Conservation (phyloP, 2,888 invertebrate species). For the Seira sanloemensis region DNA sequence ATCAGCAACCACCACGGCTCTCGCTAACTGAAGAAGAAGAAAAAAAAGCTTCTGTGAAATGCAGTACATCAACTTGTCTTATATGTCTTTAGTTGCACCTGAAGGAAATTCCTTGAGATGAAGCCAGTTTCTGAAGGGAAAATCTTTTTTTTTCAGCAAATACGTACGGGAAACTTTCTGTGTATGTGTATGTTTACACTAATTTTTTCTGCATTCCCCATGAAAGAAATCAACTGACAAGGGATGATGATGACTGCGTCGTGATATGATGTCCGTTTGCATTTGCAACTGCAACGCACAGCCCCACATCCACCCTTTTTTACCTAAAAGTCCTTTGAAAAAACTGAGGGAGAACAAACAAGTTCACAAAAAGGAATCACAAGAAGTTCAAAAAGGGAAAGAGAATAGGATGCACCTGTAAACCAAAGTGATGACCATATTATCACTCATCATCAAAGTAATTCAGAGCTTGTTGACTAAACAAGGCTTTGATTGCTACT, state of each 20-base stretch:
- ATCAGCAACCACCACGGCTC: too few species aligned
- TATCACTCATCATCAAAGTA: constrained; percentile 44
- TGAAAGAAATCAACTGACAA: too few species aligned
- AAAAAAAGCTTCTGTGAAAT: too few species aligned
- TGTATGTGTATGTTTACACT: constrained; percentile 46
- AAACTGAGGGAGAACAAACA: neutral
- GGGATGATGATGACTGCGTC: too few species aligned
- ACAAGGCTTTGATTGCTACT: constrained; percentile 50
- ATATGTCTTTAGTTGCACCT: constrained; percentile 51
- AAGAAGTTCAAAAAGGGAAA: neutral
- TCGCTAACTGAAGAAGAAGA: too few species aligned
- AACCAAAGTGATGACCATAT: too few species aligned
- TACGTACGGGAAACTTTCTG: constrained; percentile 48
- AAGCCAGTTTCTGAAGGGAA: neutral
- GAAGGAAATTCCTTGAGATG: constrained; percentile 33
- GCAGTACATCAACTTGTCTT: too few species aligned
- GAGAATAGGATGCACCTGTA: constrained; percentile 29
- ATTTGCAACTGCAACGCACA: constrained; percentile 11
- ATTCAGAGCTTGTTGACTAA: constrained; percentile 36
- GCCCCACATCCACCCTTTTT: too few species aligned
- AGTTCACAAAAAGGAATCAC: constrained; percentile 20
- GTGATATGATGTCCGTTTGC: constrained; percentile 29
- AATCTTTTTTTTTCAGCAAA: constrained; percentile 24
- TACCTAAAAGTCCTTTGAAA: too few species aligned
- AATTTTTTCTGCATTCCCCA: constrained; percentile 51